Conservation (phyloP, 2,888 invertebrate genomes). For the Pristionchus entomophagus region DNA sequence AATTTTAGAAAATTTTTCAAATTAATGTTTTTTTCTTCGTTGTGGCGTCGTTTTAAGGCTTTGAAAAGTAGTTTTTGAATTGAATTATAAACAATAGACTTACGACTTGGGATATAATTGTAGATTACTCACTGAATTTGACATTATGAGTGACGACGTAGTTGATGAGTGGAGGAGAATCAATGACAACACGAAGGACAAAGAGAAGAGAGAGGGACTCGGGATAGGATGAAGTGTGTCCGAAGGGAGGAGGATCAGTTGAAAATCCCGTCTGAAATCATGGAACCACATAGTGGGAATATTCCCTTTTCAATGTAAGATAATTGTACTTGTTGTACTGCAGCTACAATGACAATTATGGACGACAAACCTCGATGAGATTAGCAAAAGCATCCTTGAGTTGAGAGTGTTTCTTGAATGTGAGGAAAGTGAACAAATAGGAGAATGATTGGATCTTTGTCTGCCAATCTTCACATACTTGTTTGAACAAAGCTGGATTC, state of each 20-base stretch:
- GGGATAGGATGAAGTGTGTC: background rate
- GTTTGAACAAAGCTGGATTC: background rate
- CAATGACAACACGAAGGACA: constrained; percentile 6
- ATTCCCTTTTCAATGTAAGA: too few species aligned
- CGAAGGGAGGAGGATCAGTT: background rate
- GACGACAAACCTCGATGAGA: constrained; percentile 53
- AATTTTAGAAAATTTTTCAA: too few species aligned
- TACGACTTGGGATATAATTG: background rate
- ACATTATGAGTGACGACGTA: constrained; percentile 8
- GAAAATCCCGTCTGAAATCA: background rate
- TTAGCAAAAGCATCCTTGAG: constrained; percentile 52
- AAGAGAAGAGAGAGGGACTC: constrained; percentile 41
- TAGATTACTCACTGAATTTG: constrained; percentile 18
- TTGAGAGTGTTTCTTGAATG: constrained; percentile 54
- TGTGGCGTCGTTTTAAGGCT: too few species aligned
- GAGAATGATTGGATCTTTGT: constrained; percentile 36
- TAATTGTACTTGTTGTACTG: too few species aligned
- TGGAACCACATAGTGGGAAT: background rate
- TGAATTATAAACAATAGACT: background rate
- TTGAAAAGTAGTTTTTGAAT: too few species aligned
- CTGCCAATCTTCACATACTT: background rate
- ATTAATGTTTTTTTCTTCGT: too few species aligned
- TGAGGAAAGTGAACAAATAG: constrained; percentile 56
- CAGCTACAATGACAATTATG: background rate
- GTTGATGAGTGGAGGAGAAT: constrained; percentile 32